phyloP scores from a whole-genome alignment of 2,113 vertebrate species.

The Peromyscus leucopus region DNA sequence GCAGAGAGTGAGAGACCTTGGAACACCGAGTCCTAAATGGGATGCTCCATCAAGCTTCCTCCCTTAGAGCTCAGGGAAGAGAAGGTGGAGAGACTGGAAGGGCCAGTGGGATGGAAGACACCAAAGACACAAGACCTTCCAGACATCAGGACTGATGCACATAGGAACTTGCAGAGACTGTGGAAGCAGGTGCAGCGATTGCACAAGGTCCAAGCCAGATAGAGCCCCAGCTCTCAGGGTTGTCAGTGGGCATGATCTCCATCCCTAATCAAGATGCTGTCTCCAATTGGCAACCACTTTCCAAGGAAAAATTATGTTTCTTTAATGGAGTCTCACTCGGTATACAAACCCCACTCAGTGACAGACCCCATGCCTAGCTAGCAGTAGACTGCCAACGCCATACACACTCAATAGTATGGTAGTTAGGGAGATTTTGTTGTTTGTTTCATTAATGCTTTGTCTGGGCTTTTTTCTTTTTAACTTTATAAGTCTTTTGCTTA shows the following conservation, averaged over 20 bases:
- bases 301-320: neutral
- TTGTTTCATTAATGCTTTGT: neutral
- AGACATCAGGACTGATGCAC: neutral
- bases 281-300: neutral
- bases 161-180: neutral
- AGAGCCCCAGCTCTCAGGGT: neutral
- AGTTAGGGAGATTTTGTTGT: neutral
- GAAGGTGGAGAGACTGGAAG: neutral
- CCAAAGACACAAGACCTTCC: neutral
- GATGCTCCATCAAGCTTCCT: neutral
- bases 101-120: neutral
- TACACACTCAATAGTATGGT: neutral
- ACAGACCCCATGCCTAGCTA: neutral
- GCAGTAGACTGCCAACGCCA: neutral
- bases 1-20: neutral
- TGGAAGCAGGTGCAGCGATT: neutral
- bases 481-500: neutral
- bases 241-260: neutral
- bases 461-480: neutral
- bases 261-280: neutral
- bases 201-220: neutral
- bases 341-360: neutral
- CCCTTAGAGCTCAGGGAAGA: neutral
- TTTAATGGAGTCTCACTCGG: neutral
- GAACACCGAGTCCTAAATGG: neutral